These are phyloP conservation scores for Grallaria varia DNA, from an alignment of 2,113 vertebrate species.

Conservation along the genomic window DNA sequence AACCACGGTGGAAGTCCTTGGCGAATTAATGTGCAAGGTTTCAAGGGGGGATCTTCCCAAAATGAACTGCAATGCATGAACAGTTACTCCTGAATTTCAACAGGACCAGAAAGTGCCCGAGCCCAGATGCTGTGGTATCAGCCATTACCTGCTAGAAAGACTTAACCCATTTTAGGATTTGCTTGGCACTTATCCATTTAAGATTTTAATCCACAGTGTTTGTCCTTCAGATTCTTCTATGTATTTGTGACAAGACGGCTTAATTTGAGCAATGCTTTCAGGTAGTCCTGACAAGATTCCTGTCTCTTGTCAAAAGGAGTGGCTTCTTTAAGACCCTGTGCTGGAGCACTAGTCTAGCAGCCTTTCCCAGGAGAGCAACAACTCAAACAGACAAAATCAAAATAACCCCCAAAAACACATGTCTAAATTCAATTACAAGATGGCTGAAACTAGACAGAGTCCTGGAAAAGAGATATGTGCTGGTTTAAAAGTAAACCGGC, in stretches of 20 bases:
- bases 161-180: not conserved
- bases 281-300: not conserved
- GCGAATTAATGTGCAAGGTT: not conserved
- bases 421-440: not conserved
- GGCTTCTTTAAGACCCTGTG: not conserved
- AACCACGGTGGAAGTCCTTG: not conserved
- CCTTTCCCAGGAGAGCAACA: not conserved
- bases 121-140: not conserved
- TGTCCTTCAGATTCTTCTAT: not conserved
- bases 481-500: too few species aligned
- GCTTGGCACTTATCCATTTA: not conserved
- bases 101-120: not conserved
- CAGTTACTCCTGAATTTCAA: not conserved
- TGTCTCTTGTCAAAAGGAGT: not conserved
- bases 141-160: not conserved
- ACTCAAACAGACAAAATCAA: not conserved
- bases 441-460: not conserved
- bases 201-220: not conserved
- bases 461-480: not conserved
- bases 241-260: not conserved
- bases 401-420: not conserved
- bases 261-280: not conserved
- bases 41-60: not conserved
- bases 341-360: not conserved
- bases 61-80: not conserved